These are phyloP conservation scores for Megaptera novaeangliae DNA, from an alignment of 2,113 vertebrate genomes.

Conservation along the genomic window DNA sequence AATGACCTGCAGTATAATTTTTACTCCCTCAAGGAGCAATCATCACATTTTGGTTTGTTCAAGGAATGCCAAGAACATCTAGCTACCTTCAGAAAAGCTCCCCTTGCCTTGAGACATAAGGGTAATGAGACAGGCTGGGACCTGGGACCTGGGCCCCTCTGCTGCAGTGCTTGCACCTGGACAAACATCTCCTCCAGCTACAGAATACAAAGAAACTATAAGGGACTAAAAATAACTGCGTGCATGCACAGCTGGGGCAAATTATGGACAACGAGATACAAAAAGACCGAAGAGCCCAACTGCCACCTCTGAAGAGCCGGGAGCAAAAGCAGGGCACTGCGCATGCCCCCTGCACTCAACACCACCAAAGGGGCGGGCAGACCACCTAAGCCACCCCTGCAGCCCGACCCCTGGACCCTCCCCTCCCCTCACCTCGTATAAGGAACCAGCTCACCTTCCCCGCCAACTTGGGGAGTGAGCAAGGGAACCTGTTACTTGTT, in stretches of 20 bases:
- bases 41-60: constrained; percentile 7
- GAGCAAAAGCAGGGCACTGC: background rate
- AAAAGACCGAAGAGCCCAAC: background rate
- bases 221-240: background rate
- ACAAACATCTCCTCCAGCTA: background rate
- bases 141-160: background rate
- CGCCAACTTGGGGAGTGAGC: background rate
- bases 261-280: background rate
- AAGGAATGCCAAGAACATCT: background rate
- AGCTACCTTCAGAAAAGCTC: background rate
- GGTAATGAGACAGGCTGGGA: background rate
- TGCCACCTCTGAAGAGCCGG: background rate
- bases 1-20: background rate
- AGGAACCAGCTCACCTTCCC: background rate
- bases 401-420: no score
- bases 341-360: background rate
- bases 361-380: background rate
- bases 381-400: background rate
- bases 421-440: background rate
- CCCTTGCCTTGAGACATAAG: background rate
- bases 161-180: background rate
- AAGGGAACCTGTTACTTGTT: background rate
- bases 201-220: background rate
- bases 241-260: background rate
- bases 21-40: background rate